Conservation (phyloP, 2,888 invertebrate genomes). For the Harpagoxenus sublaevis region DNA sequence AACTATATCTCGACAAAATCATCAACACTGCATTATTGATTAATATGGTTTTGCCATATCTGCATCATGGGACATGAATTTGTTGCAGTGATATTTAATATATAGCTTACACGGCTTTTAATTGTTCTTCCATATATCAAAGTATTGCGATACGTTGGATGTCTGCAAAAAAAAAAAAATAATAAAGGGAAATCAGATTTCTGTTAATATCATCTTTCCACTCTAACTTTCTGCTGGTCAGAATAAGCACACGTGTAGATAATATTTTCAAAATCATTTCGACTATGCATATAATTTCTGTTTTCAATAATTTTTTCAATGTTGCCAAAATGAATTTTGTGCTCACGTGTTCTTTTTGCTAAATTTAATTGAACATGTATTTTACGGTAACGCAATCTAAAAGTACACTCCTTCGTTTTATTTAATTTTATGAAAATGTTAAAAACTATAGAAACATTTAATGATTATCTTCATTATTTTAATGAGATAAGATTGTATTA, state of each 20-base stretch:
- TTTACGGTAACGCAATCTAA: not conserved
- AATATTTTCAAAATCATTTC: constrained; percentile 41
- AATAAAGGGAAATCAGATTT: constrained; percentile 21
- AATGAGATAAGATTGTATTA: not conserved
- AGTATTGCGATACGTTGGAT: constrained; percentile 56
- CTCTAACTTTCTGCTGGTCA: constrained; percentile 67
- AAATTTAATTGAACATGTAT: not conserved
- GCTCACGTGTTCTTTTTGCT: not conserved
- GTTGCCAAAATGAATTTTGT: constrained; percentile 18
- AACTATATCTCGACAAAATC: constrained; percentile 49
- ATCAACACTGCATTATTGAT: constrained; percentile 51
- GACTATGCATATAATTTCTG: constrained; percentile 11
- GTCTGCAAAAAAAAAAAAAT: constrained; percentile 30
- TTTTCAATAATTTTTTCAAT: constrained; percentile 35
- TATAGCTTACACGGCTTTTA: constrained; percentile 41
- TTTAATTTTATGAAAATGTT: not conserved
- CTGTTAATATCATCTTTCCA: constrained; percentile 33
- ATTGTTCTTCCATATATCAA: constrained; percentile 56
- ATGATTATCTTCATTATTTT: constrained; percentile 11
- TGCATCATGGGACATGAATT: constrained; percentile 57
- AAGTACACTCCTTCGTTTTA: not conserved
- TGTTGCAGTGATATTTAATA: constrained; percentile 41
- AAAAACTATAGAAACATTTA: not conserved
- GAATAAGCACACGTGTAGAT: constrained; percentile 50
- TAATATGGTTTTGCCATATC: constrained; percentile 41